phyloP scores from a whole-genome alignment of 1,140 invertebrate species.

The Lasioglossum baleicum region DNA sequence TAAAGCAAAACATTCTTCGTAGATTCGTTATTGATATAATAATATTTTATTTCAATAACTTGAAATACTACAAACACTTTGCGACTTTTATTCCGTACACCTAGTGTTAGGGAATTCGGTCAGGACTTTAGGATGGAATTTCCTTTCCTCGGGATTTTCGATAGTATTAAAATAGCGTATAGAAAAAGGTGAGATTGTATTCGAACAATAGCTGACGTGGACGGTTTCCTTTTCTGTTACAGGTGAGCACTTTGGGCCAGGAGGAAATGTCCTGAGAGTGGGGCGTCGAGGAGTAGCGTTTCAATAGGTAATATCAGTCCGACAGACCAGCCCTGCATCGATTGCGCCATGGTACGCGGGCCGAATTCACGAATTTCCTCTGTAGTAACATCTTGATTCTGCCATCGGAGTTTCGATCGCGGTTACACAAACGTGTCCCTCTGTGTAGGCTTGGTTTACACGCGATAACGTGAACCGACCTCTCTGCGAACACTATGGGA shows the following conservation, averaged over 20 bases:
- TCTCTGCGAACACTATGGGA: not conserved
- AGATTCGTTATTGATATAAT: no score
- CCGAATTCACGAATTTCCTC: constrained; percentile 22
- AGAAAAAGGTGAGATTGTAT: no score
- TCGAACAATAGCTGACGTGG: no score
- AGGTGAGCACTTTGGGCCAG: constrained; percentile 13
- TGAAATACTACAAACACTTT: no score
- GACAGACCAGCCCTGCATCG: not conserved
- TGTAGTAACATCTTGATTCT: constrained; percentile 36
- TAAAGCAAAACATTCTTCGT: no score
- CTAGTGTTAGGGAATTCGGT: no score
- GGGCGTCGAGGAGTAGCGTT: not conserved
- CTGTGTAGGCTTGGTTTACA: constrained; percentile 63
- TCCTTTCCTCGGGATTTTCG: no score
- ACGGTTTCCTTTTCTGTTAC: constrained; percentile 5
- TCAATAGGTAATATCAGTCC: not conserved
- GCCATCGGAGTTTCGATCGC: constrained; percentile 51
- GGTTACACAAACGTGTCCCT: constrained; percentile 36
- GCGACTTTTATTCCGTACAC: no score
- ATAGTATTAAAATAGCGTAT: no score
- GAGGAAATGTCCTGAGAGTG: not conserved
- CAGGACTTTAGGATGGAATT: no score
- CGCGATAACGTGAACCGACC: constrained; percentile 55
- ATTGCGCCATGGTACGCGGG: constrained; percentile 23
- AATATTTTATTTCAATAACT: no score